Evolutionary conservation across 1,140 invertebrate genomes (phyloP), one percentile per base, ranked within the genome.

Genomic region (Triops longicaudatus): DNA sequence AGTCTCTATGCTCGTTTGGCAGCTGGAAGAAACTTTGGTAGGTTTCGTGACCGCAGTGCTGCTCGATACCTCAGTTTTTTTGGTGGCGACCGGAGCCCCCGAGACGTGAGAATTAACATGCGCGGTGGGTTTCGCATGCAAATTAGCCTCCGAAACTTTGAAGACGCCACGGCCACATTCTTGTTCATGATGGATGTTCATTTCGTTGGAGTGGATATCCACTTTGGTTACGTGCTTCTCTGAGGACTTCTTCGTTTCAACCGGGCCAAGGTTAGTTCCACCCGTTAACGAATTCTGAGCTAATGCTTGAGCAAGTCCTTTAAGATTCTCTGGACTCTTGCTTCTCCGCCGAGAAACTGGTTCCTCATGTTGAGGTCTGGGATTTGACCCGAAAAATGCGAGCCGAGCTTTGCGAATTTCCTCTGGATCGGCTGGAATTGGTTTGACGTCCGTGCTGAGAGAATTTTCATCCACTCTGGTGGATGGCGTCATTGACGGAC

Each of bases 361-460:
- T 9, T 42, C 42, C 71, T 78, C 79, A 17, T 79, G 41, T 42
- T 78, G 79, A 26, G 77, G 77, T 44, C 74, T 75, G 74, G 79
- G 78, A 26, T 44, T 71, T 43, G 79, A 50, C 76, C 79, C 9
- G 76, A 84, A 85, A 79, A 82, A 82, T 28, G 81, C 82, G 41
- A 84, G 73, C 72, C 84, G 79, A 42, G 83, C 83, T 80, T 82
- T 83, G 73, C 83, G 76, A 1, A 84, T 75, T 80, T 84, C 83
- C 76, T 83, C 81, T 0, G 82, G 73, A 80, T 82, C 80, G 28
- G 80, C 77, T 79, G 73, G 9, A 12, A 78, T 31, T 9, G 3
- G 22, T 17, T 75, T 42, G 2, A 26, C 63, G 37, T 31, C 75
- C 31, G 28, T 42, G 1, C 63, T 78, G 26, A 37, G 76, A 74